A percentile compares a stretch with the other conserved stretches of the same genome.
Evolutionary conservation across 2,888 invertebrate genomes (phyloP).

Genomic region (Petrolisthes cinctipes): DNA sequence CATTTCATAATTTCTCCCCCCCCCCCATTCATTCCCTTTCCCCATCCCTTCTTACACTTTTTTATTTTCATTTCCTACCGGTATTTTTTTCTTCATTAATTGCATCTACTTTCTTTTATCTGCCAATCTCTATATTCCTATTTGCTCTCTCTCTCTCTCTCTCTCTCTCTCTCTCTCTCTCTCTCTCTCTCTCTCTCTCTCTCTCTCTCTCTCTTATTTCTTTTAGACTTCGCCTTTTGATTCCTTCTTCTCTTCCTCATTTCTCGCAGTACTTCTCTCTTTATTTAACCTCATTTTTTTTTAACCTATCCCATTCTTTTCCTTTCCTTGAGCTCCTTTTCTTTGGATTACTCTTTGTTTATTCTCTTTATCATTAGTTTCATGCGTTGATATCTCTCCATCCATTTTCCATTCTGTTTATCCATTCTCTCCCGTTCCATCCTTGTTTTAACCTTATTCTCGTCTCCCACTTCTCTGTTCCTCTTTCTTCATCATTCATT

Average conservation of each 20-base stretch:
- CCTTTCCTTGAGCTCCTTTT: not conserved
- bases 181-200: slow-evolving; percentile 3
- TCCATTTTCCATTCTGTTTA: not conserved
- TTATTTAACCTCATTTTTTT: not conserved
- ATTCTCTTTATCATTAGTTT: not conserved
- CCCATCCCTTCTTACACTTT: too few species aligned
- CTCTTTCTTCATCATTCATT: not conserved
- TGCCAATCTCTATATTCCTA: not conserved
- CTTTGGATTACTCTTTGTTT: slow-evolving; percentile 1
- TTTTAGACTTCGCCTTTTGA: not conserved
- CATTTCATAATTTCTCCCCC: too few species aligned
- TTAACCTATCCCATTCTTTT: not conserved
- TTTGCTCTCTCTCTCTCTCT: slow-evolving; percentile 1
- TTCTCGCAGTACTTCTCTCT: not conserved
- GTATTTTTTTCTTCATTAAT: too few species aligned
- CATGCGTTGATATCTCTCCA: not conserved
- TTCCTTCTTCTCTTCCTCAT: not conserved
- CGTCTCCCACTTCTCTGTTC: not conserved
- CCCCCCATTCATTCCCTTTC: too few species aligned
- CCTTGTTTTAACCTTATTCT: not conserved
- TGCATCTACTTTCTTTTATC: not conserved
- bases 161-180: slow-evolving; percentile 1
- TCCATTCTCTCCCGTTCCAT: not conserved
- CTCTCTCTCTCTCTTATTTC: slow-evolving; percentile 27
- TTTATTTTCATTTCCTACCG: too few species aligned